Conservation (phyloP, 2,113 vertebrate species). For the Microtus oregoni region DNA sequence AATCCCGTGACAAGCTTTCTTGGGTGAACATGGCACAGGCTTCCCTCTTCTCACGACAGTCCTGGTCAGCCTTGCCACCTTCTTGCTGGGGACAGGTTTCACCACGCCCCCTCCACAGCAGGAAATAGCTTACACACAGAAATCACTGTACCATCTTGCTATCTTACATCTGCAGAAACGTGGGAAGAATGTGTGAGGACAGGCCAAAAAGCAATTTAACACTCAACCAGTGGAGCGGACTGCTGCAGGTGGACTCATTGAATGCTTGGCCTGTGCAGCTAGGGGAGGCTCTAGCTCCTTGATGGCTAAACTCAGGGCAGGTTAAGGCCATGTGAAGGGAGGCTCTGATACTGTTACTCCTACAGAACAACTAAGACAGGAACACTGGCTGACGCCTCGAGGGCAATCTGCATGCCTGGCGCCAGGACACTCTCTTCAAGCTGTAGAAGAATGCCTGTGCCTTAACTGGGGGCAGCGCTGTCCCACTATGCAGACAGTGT, state of each 20-base stretch:
- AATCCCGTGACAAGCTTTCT: not conserved
- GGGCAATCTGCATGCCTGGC: no score
- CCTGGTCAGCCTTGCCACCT: no score
- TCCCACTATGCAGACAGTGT: rapidly evolving
- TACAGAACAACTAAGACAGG: not conserved
- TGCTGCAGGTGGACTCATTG: not conserved
- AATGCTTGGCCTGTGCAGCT: not conserved
- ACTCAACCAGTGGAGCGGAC: no score
- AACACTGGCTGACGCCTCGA: no score
- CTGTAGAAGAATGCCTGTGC: not conserved
- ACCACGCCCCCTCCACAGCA: not conserved
- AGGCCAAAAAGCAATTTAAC: not conserved
- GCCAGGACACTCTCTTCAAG: not conserved
- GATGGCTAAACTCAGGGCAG: no score
- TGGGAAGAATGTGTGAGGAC: not conserved
- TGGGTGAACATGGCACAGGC: no score
- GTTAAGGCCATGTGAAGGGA: not conserved
- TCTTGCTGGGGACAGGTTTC: not conserved
- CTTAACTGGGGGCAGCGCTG: not conserved
- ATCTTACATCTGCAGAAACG: not conserved
- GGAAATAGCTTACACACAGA: not conserved
- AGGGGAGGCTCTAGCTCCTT: not conserved
- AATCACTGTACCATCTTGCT: not conserved
- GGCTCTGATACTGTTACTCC: not conserved
- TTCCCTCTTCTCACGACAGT: not conserved